Conservation (phyloP, 2,888 invertebrate species). For the Luffia ferchaultella region DNA sequence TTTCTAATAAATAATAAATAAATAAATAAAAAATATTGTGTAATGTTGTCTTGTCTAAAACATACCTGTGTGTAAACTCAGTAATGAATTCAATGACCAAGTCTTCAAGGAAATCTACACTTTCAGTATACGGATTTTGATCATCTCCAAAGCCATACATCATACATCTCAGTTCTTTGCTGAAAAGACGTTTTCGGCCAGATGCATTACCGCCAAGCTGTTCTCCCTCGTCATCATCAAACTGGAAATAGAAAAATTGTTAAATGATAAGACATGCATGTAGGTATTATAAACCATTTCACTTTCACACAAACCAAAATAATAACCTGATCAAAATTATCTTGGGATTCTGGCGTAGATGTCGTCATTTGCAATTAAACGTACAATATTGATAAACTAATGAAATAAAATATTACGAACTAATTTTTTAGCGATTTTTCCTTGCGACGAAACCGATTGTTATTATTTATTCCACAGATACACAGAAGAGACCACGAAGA, state of each 20-base stretch:
- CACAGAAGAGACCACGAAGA: not conserved
- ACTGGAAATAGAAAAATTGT: constrained; percentile 23
- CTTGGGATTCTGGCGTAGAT: constrained; percentile 37
- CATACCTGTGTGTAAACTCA: constrained; percentile 88
- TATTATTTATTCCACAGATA: not conserved
- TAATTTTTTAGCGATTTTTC: not conserved
- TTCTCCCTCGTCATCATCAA: constrained; percentile 76
- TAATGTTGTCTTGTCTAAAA: too few relatives aligned
- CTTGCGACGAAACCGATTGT: not conserved
- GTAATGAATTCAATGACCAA: constrained; percentile 97
- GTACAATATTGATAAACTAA: not conserved
- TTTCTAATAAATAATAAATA: too few relatives aligned
- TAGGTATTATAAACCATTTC: not conserved
- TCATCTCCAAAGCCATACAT: constrained; percentile 99
- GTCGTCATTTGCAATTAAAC: constrained; percentile 27
- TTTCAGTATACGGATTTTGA: constrained; percentile 98
- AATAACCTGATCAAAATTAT: constrained; percentile 48
- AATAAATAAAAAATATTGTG: too few relatives aligned
- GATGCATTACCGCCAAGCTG: constrained; percentile 74
- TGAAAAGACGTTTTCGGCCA: constrained; percentile 85
- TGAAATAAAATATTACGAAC: not conserved
- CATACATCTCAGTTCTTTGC: constrained; percentile 95
- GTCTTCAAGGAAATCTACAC: constrained; percentile 96
- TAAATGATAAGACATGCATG: not conserved
- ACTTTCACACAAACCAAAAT: not conserved